These are phyloP conservation scores for Turdus rufiventris DNA, from an alignment of 2,113 vertebrate species.

Conservation along the genomic window DNA sequence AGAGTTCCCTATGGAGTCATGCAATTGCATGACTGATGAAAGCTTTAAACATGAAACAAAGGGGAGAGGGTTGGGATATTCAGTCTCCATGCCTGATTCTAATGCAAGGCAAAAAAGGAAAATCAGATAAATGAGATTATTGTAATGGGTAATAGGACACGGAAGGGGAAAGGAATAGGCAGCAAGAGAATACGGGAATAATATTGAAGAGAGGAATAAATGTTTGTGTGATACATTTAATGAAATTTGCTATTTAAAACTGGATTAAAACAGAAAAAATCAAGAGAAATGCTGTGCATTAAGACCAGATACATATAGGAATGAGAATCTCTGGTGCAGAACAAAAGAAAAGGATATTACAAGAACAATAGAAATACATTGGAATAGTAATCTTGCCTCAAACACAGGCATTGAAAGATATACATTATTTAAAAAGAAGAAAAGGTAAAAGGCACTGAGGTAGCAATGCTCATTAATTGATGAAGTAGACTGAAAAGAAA, in stretches of 20 bases:
- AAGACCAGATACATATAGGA: conserved; percentile 25
- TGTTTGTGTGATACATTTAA: conserved; percentile 41
- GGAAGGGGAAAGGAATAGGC: conserved; percentile 32
- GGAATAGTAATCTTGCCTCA: conserved; percentile 10
- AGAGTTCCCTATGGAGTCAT: not conserved
- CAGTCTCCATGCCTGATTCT: not conserved
- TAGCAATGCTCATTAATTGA: conserved; percentile 42
- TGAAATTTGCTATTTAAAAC: conserved; percentile 54
- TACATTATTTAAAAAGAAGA: conserved; percentile 31
- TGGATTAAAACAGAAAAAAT: conserved; percentile 59
- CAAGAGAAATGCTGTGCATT: conserved; percentile 41
- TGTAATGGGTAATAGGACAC: conserved; percentile 42
- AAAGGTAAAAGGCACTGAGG: conserved; percentile 38
- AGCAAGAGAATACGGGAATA: conserved; percentile 45
- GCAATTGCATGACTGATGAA: not conserved
- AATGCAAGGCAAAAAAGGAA: not conserved
- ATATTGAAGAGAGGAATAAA: conserved; percentile 34
- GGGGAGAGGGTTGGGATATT: not conserved
- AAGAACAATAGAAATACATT: conserved; percentile 9
- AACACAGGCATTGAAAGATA: conserved; percentile 6
- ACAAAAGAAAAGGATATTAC: conserved; percentile 32
- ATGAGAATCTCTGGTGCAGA: conserved; percentile 23
- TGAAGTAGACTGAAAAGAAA: conserved; percentile 48
- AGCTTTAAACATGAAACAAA: not conserved
- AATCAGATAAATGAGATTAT: conserved; percentile 33